These are phyloP conservation scores for Peromyscus aztecus DNA, from an alignment of 2,797 vertebrate species.

Conservation along the genomic window DNA sequence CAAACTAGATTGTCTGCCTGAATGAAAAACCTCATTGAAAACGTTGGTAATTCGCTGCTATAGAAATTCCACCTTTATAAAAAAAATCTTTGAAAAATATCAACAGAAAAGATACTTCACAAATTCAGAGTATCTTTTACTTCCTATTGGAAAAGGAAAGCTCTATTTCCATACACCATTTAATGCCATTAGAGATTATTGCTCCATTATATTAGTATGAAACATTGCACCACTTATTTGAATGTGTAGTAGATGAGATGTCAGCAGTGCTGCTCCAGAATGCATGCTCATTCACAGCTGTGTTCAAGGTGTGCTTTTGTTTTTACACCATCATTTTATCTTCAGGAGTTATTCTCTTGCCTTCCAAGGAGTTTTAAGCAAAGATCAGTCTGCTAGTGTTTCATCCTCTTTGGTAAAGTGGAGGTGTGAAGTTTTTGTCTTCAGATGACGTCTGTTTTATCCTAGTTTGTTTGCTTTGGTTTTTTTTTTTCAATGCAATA, in stretches of 20 bases:
- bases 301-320: neutral
- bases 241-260: neutral
- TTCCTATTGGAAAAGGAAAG: neutral
- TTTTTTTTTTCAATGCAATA: neutral
- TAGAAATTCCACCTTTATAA: neutral
- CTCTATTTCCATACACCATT: neutral
- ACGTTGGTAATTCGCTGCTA: neutral
- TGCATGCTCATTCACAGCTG: neutral
- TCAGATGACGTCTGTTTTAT: neutral
- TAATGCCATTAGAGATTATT: conserved; percentile 41
- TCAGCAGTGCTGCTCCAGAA: neutral
- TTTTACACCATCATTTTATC: neutral
- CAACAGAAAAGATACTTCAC: conserved; percentile 34
- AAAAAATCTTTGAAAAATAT: conserved; percentile 30
- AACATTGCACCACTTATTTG: neutral
- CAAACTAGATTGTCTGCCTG: neutral
- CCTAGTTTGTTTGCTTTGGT: neutral
- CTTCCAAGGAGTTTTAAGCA: neutral
- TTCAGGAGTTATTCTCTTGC: neutral
- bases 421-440: neutral
- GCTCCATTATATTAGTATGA: neutral
- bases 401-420: neutral
- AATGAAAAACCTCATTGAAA: conserved; percentile 26
- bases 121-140: neutral
- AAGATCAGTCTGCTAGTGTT: neutral